A percentile compares a stretch with the other conserved stretches of the same genome.
Conservation (phyloP, 2,888 invertebrate genomes). For the Polyploca ridens region DNA sequence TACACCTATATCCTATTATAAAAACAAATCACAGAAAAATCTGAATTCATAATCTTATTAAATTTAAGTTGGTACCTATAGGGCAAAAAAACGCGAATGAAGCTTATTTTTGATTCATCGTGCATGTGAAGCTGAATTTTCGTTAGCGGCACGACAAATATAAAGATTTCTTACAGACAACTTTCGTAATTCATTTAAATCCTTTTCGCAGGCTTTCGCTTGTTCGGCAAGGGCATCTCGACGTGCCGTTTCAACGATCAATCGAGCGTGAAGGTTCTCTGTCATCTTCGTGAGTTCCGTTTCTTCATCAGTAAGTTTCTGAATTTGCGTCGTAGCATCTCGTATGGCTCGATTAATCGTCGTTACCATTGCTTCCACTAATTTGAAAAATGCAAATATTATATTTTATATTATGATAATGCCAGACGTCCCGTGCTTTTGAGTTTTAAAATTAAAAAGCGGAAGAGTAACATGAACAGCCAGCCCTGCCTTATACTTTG, state of each 20-base stretch:
- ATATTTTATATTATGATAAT: too few relatives aligned
- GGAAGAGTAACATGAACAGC: too few relatives aligned
- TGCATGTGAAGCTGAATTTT: too few relatives aligned
- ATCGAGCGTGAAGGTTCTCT: slow-evolving; percentile 44
- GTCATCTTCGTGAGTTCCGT: slow-evolving; percentile 40
- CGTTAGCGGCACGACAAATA: neutral
- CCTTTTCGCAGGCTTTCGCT: slow-evolving; percentile 42
- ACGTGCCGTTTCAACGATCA: slow-evolving; percentile 49
- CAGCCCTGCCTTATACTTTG: too few relatives aligned
- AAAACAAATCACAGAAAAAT: neutral
- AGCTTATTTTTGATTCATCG: neutral
- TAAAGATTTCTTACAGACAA: slow-evolving; percentile 50
- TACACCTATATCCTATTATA: slow-evolving; percentile 54
- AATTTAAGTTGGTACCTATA: too few relatives aligned
- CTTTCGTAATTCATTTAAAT: slow-evolving; percentile 49
- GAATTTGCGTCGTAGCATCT: slow-evolving; percentile 43
- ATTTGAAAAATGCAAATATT: too few relatives aligned
- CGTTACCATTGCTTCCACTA: slow-evolving; percentile 56
- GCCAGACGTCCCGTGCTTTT: too few relatives aligned
- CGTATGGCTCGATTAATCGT: slow-evolving; percentile 54
- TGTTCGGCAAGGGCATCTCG: slow-evolving; percentile 51
- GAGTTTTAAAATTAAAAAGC: too few relatives aligned
- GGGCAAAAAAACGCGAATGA: neutral
- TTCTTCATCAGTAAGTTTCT: slow-evolving; percentile 52
- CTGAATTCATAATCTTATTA: too few relatives aligned